Evolutionary conservation across 1,140 invertebrate genomes (phyloP).

Genomic region (Dufourea novaeangliae): DNA sequence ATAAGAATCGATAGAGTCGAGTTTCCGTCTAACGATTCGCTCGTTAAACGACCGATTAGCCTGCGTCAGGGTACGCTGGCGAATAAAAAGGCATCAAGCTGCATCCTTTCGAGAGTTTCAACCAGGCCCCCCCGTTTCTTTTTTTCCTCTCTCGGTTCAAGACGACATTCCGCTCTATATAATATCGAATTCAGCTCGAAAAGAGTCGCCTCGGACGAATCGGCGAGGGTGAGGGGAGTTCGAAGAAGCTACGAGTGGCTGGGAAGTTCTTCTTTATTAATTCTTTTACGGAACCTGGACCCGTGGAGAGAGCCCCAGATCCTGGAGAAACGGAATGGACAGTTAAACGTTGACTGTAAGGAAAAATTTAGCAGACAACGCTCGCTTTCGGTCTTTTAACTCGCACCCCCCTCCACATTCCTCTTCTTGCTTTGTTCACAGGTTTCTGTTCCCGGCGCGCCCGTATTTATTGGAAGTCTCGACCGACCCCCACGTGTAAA

Average conservation of each 20-base stretch:
- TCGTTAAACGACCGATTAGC: neutral
- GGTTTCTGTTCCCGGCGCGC: neutral
- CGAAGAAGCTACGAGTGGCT: neutral
- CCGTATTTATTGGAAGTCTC: constrained; percentile 29
- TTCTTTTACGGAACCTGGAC: neutral
- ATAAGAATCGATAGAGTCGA: neutral
- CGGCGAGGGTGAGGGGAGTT: too few species aligned
- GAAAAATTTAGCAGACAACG: constrained; percentile 18
- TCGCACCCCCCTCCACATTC: too few species aligned
- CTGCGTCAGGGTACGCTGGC: neutral
- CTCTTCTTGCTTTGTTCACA: neutral
- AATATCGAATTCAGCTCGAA: neutral
- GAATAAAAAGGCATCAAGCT: neutral
- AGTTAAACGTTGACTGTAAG: neutral
- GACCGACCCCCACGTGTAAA: neutral
- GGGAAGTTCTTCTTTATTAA: constrained; percentile 4
- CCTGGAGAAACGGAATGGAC: neutral
- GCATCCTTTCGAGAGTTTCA: neutral
- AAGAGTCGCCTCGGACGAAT: neutral
- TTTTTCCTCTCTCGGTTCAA: neutral
- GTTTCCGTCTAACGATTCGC: neutral
- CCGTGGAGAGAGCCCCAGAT: neutral
- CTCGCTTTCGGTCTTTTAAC: constrained; percentile 15
- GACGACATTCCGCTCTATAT: neutral
- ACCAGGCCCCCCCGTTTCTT: neutral